Percentiles rank a stretch among this genome's conserved stretches.
phyloP scores from a whole-genome alignment of 2,888 invertebrate genomes.

The Nebria salina region DNA sequence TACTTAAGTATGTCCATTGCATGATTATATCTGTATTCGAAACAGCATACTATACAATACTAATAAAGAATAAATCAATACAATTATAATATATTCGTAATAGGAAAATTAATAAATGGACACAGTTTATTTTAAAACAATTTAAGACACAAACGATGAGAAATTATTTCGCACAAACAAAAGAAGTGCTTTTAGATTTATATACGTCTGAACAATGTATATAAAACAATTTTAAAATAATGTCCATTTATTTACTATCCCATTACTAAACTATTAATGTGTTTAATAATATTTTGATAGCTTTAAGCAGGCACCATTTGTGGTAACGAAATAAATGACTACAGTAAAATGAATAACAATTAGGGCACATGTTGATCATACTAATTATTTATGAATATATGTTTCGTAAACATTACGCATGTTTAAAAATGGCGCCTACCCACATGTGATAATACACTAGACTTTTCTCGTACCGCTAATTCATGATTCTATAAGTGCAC shows the following conservation, averaged over 20 bases:
- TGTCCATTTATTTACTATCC: background rate
- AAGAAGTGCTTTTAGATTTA: too few species aligned
- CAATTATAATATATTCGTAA: background rate
- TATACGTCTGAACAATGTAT: too few species aligned
- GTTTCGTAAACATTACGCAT: background rate
- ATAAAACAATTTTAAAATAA: background rate
- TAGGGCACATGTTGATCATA: background rate
- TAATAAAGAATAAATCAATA: constrained; percentile 31
- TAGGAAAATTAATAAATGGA: background rate
- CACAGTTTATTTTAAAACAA: background rate
- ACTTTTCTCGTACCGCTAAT: background rate
- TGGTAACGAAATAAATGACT: background rate
- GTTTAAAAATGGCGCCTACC: background rate
- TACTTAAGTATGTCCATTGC: constrained; percentile 37
- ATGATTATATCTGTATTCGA: constrained; percentile 44
- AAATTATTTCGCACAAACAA: too few species aligned
- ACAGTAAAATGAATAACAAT: background rate
- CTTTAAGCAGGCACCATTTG: constrained; percentile 23
- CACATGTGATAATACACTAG: background rate
- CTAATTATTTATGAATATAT: background rate
- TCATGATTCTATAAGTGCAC: constrained; percentile 1
- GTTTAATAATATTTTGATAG: background rate
- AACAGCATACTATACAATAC: constrained; percentile 46
- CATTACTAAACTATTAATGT: background rate
- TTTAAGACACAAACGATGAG: too few species aligned